Base-by-base conservation (phyloP, 2,888 invertebrate species). In the Melanchra persicariae region DNA sequence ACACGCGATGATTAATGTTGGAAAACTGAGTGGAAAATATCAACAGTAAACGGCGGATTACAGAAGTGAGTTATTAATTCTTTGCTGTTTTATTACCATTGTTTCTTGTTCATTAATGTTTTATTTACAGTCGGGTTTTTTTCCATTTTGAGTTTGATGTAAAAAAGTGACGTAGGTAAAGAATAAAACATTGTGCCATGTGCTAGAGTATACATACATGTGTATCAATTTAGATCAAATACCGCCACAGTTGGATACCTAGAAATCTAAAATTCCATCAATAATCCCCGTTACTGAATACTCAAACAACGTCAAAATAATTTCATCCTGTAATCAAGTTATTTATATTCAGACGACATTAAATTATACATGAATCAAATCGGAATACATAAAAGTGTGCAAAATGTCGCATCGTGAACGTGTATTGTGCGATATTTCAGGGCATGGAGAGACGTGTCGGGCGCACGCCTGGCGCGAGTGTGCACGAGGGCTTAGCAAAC, bases 311-410 rank as follows among this genome's bases (percentile, higher is more conserved):
- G 60, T 76, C 79, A 70, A 83, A 77, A 85, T 80, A 77, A 85
- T 82, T 82, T 83, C 69, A 59, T 59, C 70, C 19, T 43, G 75
- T 85, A 85, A 85, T 85, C 85, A 82, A 80, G 84, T 82, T 84
- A 81, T 85, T 85, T 85, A 85, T 85, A 85, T 85, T 85, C 85
- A 82, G 84, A 81, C 77, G 79, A 85, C 84, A 85, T 85, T 85
- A 85, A 85, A 85, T 84, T 82, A 85, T 85, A 85, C 85, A 85
- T 84, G 85, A 80, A 84, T 85, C 85, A 85, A 84, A 84, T 85
- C 74, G 77, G 85, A 85, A 84, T 83, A 86, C 77, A 84, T 82
- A 86, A 85, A 85, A 84, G 79, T 84, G 83, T 79, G 85, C n/a
- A 82, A 84, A 85, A 82, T 76, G 80, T 85, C 76, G 76, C 80